Evolutionary conservation across 2,113 vertebrate species (phyloP).

Genomic region (Cygnus buccinator): DNA sequence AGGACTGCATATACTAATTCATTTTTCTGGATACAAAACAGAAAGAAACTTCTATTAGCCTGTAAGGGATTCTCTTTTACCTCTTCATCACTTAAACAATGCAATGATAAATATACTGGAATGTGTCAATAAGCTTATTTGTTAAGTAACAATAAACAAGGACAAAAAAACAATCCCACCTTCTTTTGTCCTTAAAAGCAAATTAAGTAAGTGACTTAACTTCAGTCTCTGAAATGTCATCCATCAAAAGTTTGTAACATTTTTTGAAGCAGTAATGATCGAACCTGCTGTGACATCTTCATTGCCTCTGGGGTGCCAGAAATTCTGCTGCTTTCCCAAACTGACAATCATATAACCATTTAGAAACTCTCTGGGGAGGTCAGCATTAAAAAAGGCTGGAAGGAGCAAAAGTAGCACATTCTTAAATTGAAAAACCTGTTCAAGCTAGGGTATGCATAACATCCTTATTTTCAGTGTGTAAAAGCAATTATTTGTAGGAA

Average conservation of each 20-base stretch:
- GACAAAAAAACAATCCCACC: neutral
- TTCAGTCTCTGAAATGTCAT: neutral
- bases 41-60: neutral
- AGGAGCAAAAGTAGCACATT: neutral
- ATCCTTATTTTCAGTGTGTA: neutral
- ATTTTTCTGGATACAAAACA: neutral
- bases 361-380: constrained; percentile 21
- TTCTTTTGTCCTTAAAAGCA: constrained; percentile 6
- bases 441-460: neutral
- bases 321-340: constrained; percentile 43
- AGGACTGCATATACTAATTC: neutral
- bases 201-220: neutral
- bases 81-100: neutral
- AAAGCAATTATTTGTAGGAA: neutral
- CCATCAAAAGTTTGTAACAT: neutral
- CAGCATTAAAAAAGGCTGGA: neutral
- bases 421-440: neutral
- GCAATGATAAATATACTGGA: neutral
- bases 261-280: neutral
- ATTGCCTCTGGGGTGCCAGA: constrained; percentile 6
- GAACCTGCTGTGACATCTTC: constrained; percentile 18
- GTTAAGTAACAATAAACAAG: neutral
- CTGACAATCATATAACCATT: constrained; percentile 2
- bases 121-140: neutral
- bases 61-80: neutral